Base-by-base conservation (phyloP, 2,113 vertebrate genomes). In the Periophthalmus modestus region DNA sequence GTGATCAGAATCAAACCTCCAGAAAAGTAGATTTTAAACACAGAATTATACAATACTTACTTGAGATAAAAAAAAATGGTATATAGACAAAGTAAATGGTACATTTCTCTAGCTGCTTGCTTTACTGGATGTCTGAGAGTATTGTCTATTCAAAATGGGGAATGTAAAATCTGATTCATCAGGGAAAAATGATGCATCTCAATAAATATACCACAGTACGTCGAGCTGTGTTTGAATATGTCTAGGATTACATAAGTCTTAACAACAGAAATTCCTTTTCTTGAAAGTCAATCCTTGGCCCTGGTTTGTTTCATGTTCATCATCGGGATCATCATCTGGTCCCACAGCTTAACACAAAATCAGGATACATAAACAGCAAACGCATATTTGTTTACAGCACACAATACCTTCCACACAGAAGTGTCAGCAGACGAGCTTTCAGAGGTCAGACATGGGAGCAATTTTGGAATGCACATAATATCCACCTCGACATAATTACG, bases 91-190 rank as follows among this genome's bases (percentile, higher is more conserved):
- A 59, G 2, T 15, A 59, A 59, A 24, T 59, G 9, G 23, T 6
- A 5, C 3, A 59, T 28, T 59, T 59, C 12, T 15, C 11, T 1
- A 21, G 54, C 11, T 57, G 55, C 4, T 23, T 15, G 3, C 21
- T 28, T 23, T 13, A 57, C 28, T 28, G 13, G 13, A 59, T 14
- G 57, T 6, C 57, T 68, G 75, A 7, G 63, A 73, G 72, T 74
- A 78, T 66, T 74, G 65, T 5, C 68, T 66, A 73, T 77, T 84
- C 81, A 55, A 33, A 54, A 61, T 1, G 0, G 50, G 47, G 73
- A 79, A 85, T 75, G 80, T 82, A 75, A 84, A 86, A 84, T 85
- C 72, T 88, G 87, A 91, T 88, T 85, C 77, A 90, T 90, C 62
- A 66, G 63, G 21, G 68, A 70, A 69, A 80, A 80, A 88, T 86